These are phyloP conservation scores for Rousettus madagascariensis DNA, from an alignment of 2,797 vertebrate genomes.

Conservation along the genomic window DNA sequence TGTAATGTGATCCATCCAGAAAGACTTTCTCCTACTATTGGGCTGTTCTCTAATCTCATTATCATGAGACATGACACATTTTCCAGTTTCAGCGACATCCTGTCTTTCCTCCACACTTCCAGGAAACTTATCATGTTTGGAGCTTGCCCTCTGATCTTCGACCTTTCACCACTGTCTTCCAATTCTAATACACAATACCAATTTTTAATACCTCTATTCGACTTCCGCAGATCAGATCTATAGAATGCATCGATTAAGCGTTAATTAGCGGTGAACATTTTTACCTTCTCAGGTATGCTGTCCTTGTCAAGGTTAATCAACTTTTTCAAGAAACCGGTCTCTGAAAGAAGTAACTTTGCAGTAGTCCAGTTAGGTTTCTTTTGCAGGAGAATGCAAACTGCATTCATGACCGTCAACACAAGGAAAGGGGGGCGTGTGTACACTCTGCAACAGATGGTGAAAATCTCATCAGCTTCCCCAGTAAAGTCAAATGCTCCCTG, in stretches of 20 bases:
- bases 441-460: constrained; percentile 65
- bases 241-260: rapidly evolving
- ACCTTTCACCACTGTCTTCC: neutral
- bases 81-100: neutral
- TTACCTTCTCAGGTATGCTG: constrained; percentile 83
- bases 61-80: neutral
- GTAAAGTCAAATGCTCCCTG: neutral
- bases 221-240: neutral
- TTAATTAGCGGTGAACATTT: neutral
- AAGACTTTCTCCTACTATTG: neutral
- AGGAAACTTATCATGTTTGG: neutral
- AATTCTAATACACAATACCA: neutral
- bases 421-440: constrained; percentile 81
- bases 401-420: constrained; percentile 84
- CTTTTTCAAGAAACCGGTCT: constrained; percentile 83
- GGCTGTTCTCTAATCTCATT: neutral
- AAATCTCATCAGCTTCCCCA: neutral
- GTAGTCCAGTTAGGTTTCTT: constrained; percentile 82
- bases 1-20: neutral
- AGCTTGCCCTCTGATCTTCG: neutral
- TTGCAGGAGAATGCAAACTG: constrained; percentile 83
- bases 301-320: constrained; percentile 83
- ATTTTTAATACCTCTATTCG: neutral
- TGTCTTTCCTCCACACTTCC: neutral
- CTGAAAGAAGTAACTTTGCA: constrained; percentile 82